Percentiles rank a stretch among this genome's conserved stretches.
Conservation (phyloP, 1,140 invertebrate species). For the Musca domestica region DNA sequence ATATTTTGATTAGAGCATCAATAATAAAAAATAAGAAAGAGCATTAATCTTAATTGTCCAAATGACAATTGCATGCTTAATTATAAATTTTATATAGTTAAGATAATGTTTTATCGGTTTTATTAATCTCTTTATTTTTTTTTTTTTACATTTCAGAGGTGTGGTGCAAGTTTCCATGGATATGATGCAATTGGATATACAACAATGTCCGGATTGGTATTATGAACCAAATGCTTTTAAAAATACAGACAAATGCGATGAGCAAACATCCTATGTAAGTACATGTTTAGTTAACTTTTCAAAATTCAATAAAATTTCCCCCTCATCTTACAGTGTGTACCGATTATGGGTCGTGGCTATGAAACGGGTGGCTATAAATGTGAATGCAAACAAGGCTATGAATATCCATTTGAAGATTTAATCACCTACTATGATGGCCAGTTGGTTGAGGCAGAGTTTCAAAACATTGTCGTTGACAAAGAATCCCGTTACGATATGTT, state of each 20-base stretch:
- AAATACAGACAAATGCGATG: conserved; percentile 92
- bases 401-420: conserved; percentile 93
- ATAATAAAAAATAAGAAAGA: too few relatives aligned
- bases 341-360: conserved; percentile 86
- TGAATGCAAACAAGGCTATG: conserved; percentile 94
- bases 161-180: conserved; percentile 92
- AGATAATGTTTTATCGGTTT: too few relatives aligned
- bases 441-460: conserved; percentile 91
- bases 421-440: conserved; percentile 97
- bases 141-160: conserved; percentile 69
- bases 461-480: conserved; percentile 76
- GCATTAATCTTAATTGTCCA: too few relatives aligned
- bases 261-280: conserved; percentile 89
- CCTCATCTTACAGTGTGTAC: conserved; percentile 78
- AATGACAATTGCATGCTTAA: too few relatives aligned
- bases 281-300: conserved; percentile 16
- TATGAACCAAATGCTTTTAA: conserved; percentile 92
- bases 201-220: conserved; percentile 90
- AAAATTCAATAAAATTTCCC: neutral
- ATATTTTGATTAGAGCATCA: too few relatives aligned
- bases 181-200: conserved; percentile 86
- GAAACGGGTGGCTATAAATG: conserved; percentile 97
- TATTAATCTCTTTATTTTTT: too few relatives aligned
- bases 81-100: too few relatives aligned
- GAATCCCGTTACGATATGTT: conserved; percentile 84